These are phyloP conservation scores for Buathra laborator DNA, from an alignment of 2,888 invertebrate genomes.

Conservation along the genomic window DNA sequence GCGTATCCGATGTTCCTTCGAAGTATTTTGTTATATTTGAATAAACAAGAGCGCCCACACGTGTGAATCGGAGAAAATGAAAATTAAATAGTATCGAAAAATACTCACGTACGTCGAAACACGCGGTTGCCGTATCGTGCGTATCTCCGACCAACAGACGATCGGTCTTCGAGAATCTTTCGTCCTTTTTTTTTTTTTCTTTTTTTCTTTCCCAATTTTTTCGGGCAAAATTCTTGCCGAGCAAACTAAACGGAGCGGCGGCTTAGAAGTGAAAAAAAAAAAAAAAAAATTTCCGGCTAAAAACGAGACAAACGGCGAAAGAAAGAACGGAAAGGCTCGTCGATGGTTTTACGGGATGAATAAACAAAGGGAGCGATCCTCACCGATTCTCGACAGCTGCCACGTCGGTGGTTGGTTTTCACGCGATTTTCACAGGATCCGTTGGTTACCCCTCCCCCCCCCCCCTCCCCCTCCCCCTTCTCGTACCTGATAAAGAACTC, in stretches of 20 bases:
- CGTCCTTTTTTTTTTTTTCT: too few species aligned
- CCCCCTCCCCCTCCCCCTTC: too few species aligned
- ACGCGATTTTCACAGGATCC: conserved; percentile 26
- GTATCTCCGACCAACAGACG: too few species aligned
- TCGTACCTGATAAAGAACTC: conserved; percentile 33
- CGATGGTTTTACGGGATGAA: conserved; percentile 13
- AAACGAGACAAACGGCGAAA: not conserved
- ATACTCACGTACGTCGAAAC: too few species aligned
- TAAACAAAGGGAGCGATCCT: conserved; percentile 1
- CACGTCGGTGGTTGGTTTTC: conserved; percentile 10
- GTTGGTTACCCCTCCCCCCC: not conserved
- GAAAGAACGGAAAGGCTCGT: conserved; percentile 7
- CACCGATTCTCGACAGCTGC: conserved; percentile 33
- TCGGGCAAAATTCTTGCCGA: too few species aligned
- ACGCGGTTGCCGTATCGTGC: too few species aligned
- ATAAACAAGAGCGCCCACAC: conserved; percentile 6
- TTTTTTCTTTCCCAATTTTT: too few species aligned
- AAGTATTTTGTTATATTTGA: not conserved
- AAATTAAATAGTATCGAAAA: too few species aligned
- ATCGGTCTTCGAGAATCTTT: too few species aligned
- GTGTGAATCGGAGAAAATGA: not conserved
- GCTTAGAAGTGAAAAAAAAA: too few species aligned
- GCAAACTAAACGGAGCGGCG: too few species aligned
- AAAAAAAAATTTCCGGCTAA: not conserved
- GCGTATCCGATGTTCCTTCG: not conserved